phyloP scores from a whole-genome alignment of 1,140 invertebrate species.

The Orussus abietinus region DNA sequence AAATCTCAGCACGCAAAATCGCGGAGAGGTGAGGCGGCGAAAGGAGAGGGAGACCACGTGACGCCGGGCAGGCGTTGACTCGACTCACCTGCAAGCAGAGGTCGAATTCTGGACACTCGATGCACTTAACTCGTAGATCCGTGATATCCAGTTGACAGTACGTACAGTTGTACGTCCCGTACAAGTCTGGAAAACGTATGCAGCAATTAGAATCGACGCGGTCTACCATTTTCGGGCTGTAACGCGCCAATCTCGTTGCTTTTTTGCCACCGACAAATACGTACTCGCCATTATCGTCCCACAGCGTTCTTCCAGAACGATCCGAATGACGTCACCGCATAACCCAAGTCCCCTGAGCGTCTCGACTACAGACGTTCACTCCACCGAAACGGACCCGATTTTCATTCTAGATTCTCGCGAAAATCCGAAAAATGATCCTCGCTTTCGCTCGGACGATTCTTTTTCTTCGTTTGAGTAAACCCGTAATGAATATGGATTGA shows the following conservation, averaged over 20 bases:
- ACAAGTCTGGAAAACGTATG: slow-evolving; percentile 57
- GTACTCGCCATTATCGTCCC: slow-evolving; percentile 49
- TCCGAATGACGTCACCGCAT: slow-evolving; percentile 50
- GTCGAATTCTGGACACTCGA: slow-evolving; percentile 81
- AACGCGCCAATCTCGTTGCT: neutral
- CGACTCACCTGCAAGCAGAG: slow-evolving; percentile 84
- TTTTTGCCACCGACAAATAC: slow-evolving; percentile 26
- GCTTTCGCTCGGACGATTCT: slow-evolving; percentile 2
- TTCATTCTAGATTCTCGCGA: slow-evolving; percentile 14
- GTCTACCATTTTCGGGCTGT: slow-evolving; percentile 5
- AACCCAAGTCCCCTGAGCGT: slow-evolving; percentile 13
- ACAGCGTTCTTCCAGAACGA: slow-evolving; percentile 47
- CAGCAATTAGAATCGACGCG: slow-evolving; percentile 7
- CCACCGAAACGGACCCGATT: slow-evolving; percentile 16
- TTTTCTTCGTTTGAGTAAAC: slow-evolving; percentile 12
- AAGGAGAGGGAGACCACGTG: slow-evolving; percentile 19
- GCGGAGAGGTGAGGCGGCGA: neutral
- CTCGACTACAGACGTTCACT: slow-evolving; percentile 11
- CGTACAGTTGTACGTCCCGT: slow-evolving; percentile 80
- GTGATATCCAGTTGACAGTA: slow-evolving; percentile 89
- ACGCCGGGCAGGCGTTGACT: slow-evolving; percentile 20
- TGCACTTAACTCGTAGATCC: slow-evolving; percentile 81
- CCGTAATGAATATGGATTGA: slow-evolving; percentile 22
- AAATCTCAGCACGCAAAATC: slow-evolving; percentile 19
- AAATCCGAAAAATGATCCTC: slow-evolving; percentile 16